Evolutionary conservation across 2,113 vertebrate genomes (phyloP).

Genomic region (Falcunculus frontatus): DNA sequence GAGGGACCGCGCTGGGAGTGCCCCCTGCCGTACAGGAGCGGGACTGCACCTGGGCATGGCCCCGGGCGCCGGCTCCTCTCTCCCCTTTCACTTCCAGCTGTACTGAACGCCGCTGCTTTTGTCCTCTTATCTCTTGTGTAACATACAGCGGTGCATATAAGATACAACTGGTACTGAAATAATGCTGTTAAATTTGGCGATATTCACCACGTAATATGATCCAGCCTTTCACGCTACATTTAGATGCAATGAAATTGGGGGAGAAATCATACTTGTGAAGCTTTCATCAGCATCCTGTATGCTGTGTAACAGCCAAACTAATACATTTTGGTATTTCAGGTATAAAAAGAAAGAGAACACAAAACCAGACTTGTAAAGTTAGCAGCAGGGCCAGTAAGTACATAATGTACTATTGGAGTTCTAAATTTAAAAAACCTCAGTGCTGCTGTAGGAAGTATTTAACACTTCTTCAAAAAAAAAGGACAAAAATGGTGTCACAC

Average conservation of each 20-base stretch:
- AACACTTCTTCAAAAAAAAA: neutral
- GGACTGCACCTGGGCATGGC: neutral
- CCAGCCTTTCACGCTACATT: accelerated
- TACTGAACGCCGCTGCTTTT: accelerated
- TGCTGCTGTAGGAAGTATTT: neutral
- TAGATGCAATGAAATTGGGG: neutral
- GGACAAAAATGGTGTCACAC: neutral
- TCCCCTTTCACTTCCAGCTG: too few relatives aligned
- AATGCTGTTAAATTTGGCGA: accelerated
- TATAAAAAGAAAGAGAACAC: neutral
- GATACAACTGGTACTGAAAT: neutral
- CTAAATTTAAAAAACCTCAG: neutral
- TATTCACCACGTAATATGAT: accelerated
- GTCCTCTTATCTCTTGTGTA: neutral
- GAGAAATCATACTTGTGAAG: neutral
- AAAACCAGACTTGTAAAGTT: neutral
- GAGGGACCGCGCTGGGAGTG: neutral
- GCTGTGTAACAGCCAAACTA: accelerated
- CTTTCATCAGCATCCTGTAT: accelerated
- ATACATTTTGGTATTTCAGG: neutral
- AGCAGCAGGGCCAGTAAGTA: neutral
- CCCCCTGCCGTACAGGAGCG: neutral
- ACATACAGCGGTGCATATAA: accelerated
- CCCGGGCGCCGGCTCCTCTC: neutral
- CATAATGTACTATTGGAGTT: neutral